Base-by-base conservation (phyloP, 2,888 invertebrate genomes). In the Itoplectis maculator region DNA sequence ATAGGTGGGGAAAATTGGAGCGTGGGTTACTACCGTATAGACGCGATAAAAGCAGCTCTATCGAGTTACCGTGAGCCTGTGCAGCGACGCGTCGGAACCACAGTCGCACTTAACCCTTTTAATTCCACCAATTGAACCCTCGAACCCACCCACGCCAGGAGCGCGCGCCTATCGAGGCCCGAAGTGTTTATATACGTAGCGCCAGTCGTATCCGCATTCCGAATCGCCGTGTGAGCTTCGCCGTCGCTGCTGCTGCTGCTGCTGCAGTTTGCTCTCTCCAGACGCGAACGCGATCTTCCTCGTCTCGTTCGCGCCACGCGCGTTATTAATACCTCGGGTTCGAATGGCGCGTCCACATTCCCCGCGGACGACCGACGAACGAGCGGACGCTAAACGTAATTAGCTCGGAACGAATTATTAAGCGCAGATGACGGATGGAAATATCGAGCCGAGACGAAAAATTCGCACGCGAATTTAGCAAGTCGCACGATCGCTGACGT, bases 41-140 rank as follows among this genome's bases (percentile, higher is more conserved):
- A 51, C 35, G n/a, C n/a, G 81, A 83, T 78, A 81, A 77, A 84
- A 85, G 75, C 83, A 78, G 83, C 69, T 86, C 87, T 85, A 89
- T 90, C 89, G 85, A 86, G 89, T 90, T 89, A 90, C 87, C 82
- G 74, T 81, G 83, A 7, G 35, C 35, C 15, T 35, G 3, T 35
- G 75, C 68, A n/a, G 35, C 47, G 65, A 65, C 77, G 54, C 77
- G 54, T 72, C 66, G 70, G 81, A 81, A 76, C 85, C 85, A 87
- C 84, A 86, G 87, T 82, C 85, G 87, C 89, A 89, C 84, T 90
- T 89, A 86, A 90, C 89, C 89, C 87, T 86, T 85, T 81, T 87
- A 89, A 90, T 90, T 90, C 86, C 84, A 51, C 81, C 90, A 89
- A 89, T 90, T 90, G 89, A 89, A 77, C 81, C 69, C 89, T 87